Evolutionary conservation across 1,140 invertebrate species (phyloP), one percentile per base, ranked within the genome.

Genomic region (Drosophila erecta): DNA sequence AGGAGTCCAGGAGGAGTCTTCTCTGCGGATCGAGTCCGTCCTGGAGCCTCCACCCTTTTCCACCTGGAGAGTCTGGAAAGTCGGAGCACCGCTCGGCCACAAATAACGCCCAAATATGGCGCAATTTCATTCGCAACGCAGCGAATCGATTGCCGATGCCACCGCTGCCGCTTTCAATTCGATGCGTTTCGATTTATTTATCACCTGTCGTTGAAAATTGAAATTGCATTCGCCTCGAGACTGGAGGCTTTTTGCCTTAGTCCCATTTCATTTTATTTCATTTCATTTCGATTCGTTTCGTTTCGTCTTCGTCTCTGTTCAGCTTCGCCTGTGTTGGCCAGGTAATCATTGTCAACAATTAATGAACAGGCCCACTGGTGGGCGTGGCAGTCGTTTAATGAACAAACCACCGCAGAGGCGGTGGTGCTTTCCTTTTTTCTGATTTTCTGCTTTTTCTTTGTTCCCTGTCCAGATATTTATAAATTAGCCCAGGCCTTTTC

Each of bases 141-240:
- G 51, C 83, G 83, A 89, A 89, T 84, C 76, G 83, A 86, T 87
- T 87, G 70, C 75, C 58, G 59, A 71, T 83, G 75, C 75, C 71
- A 79, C 61, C 74, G 79, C 64, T 55, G 65, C 58, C 71, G 64
- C 64, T 56, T 89, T 89, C 83, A 89, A 89, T 89, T 89, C 83
- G 76, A 67, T 81, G 75, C 65, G 76, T 71, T 83, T 90, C 87
- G 87, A 90, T 90, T 90, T 90, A 90, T 90, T 90, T 90, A 90
- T 90, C 87, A 90, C 87, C 87, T 90, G 87, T 90, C 87, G 87
- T 83, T 83, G 76, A 49, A 90, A 90, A 90, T 90, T 90, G 87
- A 90, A 90, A 90, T 90, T 90, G 87, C 87, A 80, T 90, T 90
- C 69, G 61, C 72, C 67, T 74, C 59, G 71, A 44, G 44, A 37